Evolutionary conservation across 2,113 vertebrate species (phyloP), one percentile per base, ranked within the genome.

Genomic region (Phylloscopus whistleri): DNA sequence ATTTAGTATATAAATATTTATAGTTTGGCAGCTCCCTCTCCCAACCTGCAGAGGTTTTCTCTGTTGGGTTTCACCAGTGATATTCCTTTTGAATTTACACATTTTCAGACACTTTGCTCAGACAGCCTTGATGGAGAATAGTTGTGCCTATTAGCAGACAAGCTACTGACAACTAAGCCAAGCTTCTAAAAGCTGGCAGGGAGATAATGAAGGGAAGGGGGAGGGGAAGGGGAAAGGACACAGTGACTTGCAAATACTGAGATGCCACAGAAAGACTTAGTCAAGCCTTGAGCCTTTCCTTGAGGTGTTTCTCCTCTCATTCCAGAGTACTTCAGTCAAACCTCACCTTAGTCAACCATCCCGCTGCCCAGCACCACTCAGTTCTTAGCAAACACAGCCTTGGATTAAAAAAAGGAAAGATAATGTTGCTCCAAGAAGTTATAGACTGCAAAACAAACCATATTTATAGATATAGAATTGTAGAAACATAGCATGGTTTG

Each of bases 121-220:
- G 17, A 33, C 56, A 77, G 85, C 63, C 55, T 48, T 87, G 93
- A 94, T 80, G 80, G 69, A 78, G 88, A 96, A 95, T 94, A 94
- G 87, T 93, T 91, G 92, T 93, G 85, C 70, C 90, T 90, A 87
- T 90, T 85, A 93, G 75, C 74, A 94, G 96, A 96, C 78, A 95
- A 96, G 94, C 92, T 95, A 93, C 88, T 94, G 94, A 97, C 94
- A 97, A 93, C 64, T 70, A 62, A 90, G 9, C 23, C 0, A 4
- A 93, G 81, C 89, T 96, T 94, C 87, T 79, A 91, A 96, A 95
- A 90, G 66, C 84, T 94, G 91, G 67, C 90, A 80, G 91, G n/a
- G 86, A 93, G 67, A 66, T 76, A 68, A 94, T 83, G 55, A n/a
- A 59, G n/a, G 22, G 82, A 64, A 55, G 16, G 10, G 13, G 13